Percentiles rank a stretch among this genome's conserved stretches.
These are phyloP conservation scores for Chloroceryle inda DNA, from an alignment of 2,797 vertebrate genomes.

Conservation along the genomic window DNA sequence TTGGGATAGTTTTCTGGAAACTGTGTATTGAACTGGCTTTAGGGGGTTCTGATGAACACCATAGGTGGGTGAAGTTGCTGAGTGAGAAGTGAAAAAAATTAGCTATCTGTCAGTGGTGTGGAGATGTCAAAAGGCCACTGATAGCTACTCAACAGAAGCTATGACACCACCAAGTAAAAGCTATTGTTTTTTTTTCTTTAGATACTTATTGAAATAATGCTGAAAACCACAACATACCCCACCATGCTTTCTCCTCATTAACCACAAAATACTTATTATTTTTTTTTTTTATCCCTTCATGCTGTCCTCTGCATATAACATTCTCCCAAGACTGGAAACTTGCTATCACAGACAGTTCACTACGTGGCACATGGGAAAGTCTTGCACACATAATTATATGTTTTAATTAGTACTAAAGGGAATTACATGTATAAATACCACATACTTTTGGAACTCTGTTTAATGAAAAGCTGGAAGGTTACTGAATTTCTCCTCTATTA, in stretches of 20 bases:
- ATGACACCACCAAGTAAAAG: background rate
- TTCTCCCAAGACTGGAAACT: constrained; percentile 31
- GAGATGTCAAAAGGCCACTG: background rate
- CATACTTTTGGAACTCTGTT: background rate
- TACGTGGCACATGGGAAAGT: constrained; percentile 25
- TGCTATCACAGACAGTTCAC: constrained; percentile 12
- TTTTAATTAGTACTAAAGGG: constrained; percentile 63
- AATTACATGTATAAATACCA: constrained; percentile 32
- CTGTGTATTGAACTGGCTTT: background rate
- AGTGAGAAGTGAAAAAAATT: background rate
- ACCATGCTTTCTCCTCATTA: background rate
- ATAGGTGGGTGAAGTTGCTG: background rate
- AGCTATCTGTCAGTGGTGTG: background rate
- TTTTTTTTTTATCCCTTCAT: background rate
- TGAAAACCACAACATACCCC: background rate
- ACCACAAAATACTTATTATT: background rate
- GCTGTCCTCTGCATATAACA: background rate
- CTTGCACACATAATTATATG: constrained; percentile 14
- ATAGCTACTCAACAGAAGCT: background rate
- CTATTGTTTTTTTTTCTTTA: background rate
- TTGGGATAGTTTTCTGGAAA: background rate
- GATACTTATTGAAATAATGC: background rate
- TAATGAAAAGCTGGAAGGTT: background rate
- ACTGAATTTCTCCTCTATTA: background rate
- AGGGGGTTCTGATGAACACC: background rate